Percentiles rank a stretch among this genome's conserved stretches.
phyloP scores from a whole-genome alignment of 2,888 invertebrate genomes.

The Deilephila porcellus region DNA sequence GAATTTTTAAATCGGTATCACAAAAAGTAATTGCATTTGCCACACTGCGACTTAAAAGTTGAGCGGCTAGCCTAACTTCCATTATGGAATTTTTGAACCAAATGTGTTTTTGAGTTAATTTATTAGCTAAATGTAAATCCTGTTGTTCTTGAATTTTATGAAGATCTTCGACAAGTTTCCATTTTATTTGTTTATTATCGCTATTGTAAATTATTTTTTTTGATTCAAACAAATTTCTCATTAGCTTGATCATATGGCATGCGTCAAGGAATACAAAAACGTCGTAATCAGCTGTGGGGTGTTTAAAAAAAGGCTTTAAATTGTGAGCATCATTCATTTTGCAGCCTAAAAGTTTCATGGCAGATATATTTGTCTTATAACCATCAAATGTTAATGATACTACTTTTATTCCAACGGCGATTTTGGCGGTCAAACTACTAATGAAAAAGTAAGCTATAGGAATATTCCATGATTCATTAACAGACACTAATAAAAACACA shows the following conservation, averaged over 20 bases:
- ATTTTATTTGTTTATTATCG: constrained; percentile 22
- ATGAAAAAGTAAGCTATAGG: constrained; percentile 41
- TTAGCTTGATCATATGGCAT: constrained; percentile 25
- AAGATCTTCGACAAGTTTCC: constrained; percentile 28
- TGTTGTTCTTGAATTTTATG: constrained; percentile 29
- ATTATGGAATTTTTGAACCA: constrained; percentile 33
- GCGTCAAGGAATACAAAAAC: constrained; percentile 37
- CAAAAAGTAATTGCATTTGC: constrained; percentile 27
- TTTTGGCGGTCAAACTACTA: constrained; percentile 32
- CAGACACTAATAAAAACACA: constrained; percentile 37
- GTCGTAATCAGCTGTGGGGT: constrained; percentile 33
- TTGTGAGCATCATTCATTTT: constrained; percentile 22
- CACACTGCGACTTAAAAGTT: constrained; percentile 28
- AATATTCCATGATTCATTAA: constrained; percentile 39
- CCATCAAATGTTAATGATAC: constrained; percentile 37
- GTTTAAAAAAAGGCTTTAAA: constrained; percentile 37
- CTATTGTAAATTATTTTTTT: constrained; percentile 20
- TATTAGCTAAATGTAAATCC: constrained; percentile 29
- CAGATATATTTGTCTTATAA: constrained; percentile 33
- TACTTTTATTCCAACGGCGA: constrained; percentile 33
- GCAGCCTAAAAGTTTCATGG: constrained; percentile 35
- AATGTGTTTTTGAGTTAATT: constrained; percentile 25
- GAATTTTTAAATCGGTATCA: constrained; percentile 16
- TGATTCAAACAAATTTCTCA: constrained; percentile 15
- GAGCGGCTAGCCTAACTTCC: constrained; percentile 29